Conservation (phyloP, 2,888 invertebrate species). For the Trypoxylon attenuatum region DNA sequence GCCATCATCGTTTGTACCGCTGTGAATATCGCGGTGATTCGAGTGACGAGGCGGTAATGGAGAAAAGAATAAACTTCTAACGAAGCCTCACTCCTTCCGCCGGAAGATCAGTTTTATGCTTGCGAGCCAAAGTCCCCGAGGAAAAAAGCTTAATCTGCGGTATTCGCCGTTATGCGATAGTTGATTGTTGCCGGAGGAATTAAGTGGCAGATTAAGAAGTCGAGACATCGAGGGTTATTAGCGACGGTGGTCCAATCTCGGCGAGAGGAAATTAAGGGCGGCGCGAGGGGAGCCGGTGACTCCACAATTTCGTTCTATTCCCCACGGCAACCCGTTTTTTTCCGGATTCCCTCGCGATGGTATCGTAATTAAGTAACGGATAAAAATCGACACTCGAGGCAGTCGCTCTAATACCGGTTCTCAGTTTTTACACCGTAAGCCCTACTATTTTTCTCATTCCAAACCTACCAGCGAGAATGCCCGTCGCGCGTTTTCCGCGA, state of each 20-base stretch:
- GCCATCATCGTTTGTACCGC: too few species aligned
- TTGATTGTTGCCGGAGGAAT: slow-evolving; percentile 31
- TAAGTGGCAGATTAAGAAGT: slow-evolving; percentile 47
- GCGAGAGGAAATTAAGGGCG: slow-evolving; percentile 3
- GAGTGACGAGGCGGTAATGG: too few species aligned
- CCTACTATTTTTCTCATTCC: slow-evolving; percentile 39
- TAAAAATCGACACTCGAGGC: slow-evolving; percentile 45
- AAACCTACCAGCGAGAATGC: slow-evolving; percentile 16
- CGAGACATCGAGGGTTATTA: slow-evolving; percentile 40
- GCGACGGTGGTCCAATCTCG: background rate
- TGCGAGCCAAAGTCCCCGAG: slow-evolving; percentile 7
- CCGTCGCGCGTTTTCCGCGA: background rate
- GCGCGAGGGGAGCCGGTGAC: background rate
- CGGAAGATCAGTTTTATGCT: slow-evolving; percentile 18
- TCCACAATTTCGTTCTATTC: background rate
- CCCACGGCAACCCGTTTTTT: slow-evolving; percentile 29
- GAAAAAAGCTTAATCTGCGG: slow-evolving; percentile 6
- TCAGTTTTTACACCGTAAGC: slow-evolving; percentile 7
- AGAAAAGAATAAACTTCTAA: too few species aligned
- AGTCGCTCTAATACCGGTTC: slow-evolving; percentile 30
- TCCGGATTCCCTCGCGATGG: slow-evolving; percentile 34
- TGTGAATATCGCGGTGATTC: too few species aligned
- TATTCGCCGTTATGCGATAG: slow-evolving; percentile 8
- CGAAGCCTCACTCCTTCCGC: too few species aligned
- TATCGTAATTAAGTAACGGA: slow-evolving; percentile 49